These are phyloP conservation scores for Formica exsecta DNA, from an alignment of 1,140 invertebrate species.

Conservation along the genomic window DNA sequence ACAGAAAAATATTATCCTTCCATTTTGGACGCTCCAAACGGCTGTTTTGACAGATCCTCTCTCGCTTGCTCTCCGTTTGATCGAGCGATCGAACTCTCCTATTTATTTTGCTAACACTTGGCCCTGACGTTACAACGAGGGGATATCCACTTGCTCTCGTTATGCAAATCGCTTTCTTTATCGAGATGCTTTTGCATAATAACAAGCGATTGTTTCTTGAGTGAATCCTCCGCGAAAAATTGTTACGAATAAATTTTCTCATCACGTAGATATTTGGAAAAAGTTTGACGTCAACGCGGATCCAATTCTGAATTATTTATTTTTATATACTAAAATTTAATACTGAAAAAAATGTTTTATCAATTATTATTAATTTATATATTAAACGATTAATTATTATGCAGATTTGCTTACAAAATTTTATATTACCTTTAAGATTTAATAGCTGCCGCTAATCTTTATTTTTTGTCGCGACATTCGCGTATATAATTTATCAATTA, in stretches of 20 bases:
- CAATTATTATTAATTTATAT: not conserved
- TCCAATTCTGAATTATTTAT: not conserved
- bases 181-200: constrained; percentile 38
- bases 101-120: constrained; percentile 84
- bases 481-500: not conserved
- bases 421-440: not conserved
- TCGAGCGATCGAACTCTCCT: constrained; percentile 75
- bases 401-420: not conserved
- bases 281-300: not conserved
- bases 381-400: not conserved
- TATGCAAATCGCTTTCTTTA: constrained; percentile 69
- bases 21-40: constrained; percentile 69
- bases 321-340: not conserved
- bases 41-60: constrained; percentile 81
- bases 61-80: constrained; percentile 70
- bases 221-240: not conserved
- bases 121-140: constrained; percentile 39
- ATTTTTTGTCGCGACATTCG: not conserved
- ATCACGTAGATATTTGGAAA: not conserved
- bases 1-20: constrained; percentile 82
- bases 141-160: constrained; percentile 68
- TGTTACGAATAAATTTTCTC: not conserved
- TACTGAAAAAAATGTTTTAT: not conserved
- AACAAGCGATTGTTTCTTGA: constrained; percentile 20
- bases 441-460: not conserved